These are phyloP conservation scores for Rhagonycha fulva DNA, from an alignment of 2,888 invertebrate genomes.

Conservation along the genomic window DNA sequence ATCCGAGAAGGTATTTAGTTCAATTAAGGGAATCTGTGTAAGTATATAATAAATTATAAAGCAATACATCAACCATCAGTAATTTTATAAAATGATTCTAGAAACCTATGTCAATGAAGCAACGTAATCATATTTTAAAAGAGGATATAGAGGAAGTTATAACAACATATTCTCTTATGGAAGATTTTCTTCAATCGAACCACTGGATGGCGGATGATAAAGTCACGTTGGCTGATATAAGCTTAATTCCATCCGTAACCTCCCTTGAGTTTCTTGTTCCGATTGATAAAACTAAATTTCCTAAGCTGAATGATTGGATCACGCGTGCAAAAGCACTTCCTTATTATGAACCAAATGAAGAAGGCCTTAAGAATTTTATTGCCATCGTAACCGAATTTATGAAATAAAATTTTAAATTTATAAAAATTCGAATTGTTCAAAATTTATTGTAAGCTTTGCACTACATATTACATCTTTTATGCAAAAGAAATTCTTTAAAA, in stretches of 20 bases:
- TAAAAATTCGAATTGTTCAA: neutral
- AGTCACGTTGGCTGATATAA: constrained; percentile 41
- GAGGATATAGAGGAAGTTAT: constrained; percentile 23
- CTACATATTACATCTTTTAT: no score
- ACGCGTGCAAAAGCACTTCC: constrained; percentile 43
- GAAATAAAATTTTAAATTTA: neutral
- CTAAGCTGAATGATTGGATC: constrained; percentile 43
- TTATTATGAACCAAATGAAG: constrained; percentile 33
- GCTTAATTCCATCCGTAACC: constrained; percentile 32
- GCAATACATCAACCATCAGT: neutral
- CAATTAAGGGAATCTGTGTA: neutral
- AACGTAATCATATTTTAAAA: neutral
- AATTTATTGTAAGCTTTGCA: no score
- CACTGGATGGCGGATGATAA: constrained; percentile 58
- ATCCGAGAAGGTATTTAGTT: constrained; percentile 54
- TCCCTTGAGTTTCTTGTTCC: constrained; percentile 32
- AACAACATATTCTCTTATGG: constrained; percentile 55
- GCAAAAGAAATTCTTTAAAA: no score
- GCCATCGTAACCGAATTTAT: neutral
- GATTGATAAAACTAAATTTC: constrained; percentile 18
- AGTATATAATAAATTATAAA: neutral
- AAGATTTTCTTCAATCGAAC: constrained; percentile 54
- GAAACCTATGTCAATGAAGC: neutral
- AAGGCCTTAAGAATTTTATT: neutral
- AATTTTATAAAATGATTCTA: neutral